Evolutionary conservation across 2,888 invertebrate genomes (phyloP).

Genomic region (Nephrotoma guestfalica): DNA sequence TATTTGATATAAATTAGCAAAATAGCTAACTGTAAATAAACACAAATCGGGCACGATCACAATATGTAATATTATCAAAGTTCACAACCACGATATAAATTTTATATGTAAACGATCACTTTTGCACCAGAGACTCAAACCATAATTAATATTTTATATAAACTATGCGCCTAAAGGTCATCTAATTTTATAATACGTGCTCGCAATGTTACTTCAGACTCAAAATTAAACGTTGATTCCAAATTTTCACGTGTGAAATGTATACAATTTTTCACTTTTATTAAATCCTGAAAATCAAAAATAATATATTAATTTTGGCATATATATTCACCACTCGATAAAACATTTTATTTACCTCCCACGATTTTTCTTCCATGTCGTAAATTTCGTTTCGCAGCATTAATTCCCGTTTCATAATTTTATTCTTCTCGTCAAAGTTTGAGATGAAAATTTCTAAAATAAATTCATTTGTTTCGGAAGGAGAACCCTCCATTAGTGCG

Average conservation of each 20-base stretch:
- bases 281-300: background rate
- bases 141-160: background rate
- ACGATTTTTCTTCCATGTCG: conserved; percentile 6
- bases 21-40: background rate
- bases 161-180: background rate
- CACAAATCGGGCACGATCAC: background rate
- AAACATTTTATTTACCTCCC: conserved; percentile 6
- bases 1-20: background rate
- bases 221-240: conserved; percentile 1
- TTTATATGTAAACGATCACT: background rate
- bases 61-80: background rate
- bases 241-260: background rate
- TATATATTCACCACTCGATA: background rate
- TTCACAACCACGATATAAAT: background rate
- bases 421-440: conserved; percentile 12
- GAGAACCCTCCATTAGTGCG: conserved; percentile 17
- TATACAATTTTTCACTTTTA: background rate
- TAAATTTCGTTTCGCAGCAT: conserved; percentile 9
- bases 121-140: background rate
- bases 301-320: background rate
- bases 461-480: conserved; percentile 14
- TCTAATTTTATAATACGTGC: background rate
- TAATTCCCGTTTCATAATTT: conserved; percentile 1
- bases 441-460: conserved; percentile 24
- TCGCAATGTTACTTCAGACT: background rate